These are phyloP conservation scores for Bibio marci DNA, from an alignment of 2,888 invertebrate genomes.

Conservation along the genomic window DNA sequence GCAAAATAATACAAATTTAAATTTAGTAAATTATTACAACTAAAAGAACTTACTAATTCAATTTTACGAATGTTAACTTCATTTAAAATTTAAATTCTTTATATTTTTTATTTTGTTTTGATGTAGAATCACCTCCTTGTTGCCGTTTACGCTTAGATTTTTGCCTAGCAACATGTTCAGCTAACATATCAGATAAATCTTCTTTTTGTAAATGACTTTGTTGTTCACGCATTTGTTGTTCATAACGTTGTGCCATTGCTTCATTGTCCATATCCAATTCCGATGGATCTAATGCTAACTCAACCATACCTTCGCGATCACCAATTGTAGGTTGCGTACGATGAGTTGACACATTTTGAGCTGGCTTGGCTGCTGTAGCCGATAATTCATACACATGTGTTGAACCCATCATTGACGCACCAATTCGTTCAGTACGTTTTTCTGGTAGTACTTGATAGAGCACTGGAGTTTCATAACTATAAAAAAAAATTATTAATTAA, in stretches of 20 bases:
- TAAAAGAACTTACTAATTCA: too few relatives aligned
- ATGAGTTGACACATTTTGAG: slow-evolving; percentile 13
- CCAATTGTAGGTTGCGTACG: slow-evolving; percentile 18
- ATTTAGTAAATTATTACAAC: too few relatives aligned
- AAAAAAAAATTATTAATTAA: slow-evolving; percentile 9
- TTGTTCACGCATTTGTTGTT: slow-evolving; percentile 88
- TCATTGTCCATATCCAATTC: slow-evolving; percentile 92
- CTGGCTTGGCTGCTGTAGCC: slow-evolving; percentile 33
- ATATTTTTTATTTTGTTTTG: slow-evolving; percentile 86
- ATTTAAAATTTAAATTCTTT: slow-evolving; percentile 92
- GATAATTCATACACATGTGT: slow-evolving; percentile 95
- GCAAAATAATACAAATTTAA: too few relatives aligned
- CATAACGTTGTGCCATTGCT: slow-evolving; percentile 90
- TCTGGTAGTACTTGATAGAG: slow-evolving; percentile 93
- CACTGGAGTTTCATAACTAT: slow-evolving; percentile 79
- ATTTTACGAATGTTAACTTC: too few relatives aligned
- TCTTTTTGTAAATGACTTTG: slow-evolving; percentile 78
- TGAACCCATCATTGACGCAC: slow-evolving; percentile 93
- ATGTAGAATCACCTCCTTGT: slow-evolving; percentile 69
- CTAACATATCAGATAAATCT: slow-evolving; percentile 96
- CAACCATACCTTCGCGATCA: slow-evolving; percentile 57
- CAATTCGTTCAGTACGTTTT: slow-evolving; percentile 75
- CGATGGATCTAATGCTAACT: slow-evolving; percentile 91
- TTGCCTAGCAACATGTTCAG: slow-evolving; percentile 92
- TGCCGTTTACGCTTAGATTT: slow-evolving; percentile 90